A percentile compares a stretch with the other conserved stretches of the same genome.
phyloP scores from a whole-genome alignment of 2,888 invertebrate genomes.

The Amaurobius ferox region DNA sequence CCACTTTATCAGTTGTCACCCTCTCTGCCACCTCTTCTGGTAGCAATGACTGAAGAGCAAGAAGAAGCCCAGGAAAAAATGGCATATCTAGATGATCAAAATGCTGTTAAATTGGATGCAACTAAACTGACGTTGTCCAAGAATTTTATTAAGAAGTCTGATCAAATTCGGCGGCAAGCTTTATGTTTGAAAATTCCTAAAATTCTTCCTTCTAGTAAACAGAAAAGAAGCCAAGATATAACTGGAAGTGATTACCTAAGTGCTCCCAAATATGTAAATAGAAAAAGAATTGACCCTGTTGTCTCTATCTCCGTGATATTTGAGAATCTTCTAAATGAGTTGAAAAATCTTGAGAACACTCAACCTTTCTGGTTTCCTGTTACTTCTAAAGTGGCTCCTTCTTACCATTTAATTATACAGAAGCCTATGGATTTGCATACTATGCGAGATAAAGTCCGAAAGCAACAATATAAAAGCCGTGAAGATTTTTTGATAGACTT shows the following conservation, averaged over 20 bases:
- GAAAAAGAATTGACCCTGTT: slow-evolving; percentile 95
- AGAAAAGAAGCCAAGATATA: slow-evolving; percentile 83
- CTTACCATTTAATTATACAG: slow-evolving; percentile 93
- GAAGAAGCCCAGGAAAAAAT: slow-evolving; percentile 88
- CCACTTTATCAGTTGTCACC: slow-evolving; percentile 85
- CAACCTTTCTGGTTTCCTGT: slow-evolving; percentile 96
- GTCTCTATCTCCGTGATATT: slow-evolving; percentile 90
- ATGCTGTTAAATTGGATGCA: slow-evolving; percentile 94
- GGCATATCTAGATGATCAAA: slow-evolving; percentile 85
- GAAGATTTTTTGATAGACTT: slow-evolving; percentile 96
- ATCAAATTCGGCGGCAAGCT: slow-evolving; percentile 88
- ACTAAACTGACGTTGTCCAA: slow-evolving; percentile 94
- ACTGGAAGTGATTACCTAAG: slow-evolving; percentile 93
- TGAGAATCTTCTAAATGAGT: slow-evolving; percentile 93
- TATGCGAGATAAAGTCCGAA: slow-evolving; percentile 92
- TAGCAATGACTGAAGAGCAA: slow-evolving; percentile 88
- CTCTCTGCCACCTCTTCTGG: slow-evolving; percentile 81
- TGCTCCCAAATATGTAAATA: slow-evolving; percentile 88
- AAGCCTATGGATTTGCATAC: slow-evolving; percentile 98
- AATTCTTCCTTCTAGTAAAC: slow-evolving; percentile 81
- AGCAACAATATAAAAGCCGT: slow-evolving; percentile 93
- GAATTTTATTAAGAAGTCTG: slow-evolving; percentile 91
- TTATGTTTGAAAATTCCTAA: slow-evolving; percentile 87
- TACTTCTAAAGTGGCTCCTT: slow-evolving; percentile 93
- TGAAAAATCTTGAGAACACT: slow-evolving; percentile 91